Conservation (phyloP, 92 coral and sea anemone genomes). For the Palythoa caribaeorum region DNA sequence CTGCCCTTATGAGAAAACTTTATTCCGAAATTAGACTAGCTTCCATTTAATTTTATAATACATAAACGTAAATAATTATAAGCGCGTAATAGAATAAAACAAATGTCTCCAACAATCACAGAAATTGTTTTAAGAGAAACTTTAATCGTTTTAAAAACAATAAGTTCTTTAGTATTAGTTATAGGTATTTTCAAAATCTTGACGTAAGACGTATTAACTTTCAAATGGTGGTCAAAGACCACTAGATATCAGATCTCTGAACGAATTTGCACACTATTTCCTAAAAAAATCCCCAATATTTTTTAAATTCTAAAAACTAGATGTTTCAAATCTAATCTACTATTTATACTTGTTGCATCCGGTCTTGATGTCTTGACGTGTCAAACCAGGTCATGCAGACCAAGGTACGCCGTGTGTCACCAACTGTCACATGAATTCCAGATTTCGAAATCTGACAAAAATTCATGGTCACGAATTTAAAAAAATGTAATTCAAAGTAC, state of each 20-base stretch:
- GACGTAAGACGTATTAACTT: not conserved
- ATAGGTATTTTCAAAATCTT: not conserved
- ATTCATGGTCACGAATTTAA: not conserved
- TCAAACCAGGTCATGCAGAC: not conserved
- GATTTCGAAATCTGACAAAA: constrained; percentile 28
- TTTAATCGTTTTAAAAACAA: not conserved
- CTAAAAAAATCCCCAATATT: not conserved
- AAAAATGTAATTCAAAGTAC: constrained; percentile 3
- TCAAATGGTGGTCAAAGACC: not conserved
- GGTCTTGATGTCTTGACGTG: not conserved
- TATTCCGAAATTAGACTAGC: not conserved
- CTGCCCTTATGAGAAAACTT: not conserved
- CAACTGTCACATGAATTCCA: constrained; percentile 32
- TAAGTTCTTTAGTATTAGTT: not conserved
- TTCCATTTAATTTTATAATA: not conserved
- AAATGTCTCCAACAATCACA: not conserved
- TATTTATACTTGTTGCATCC: constrained; percentile 2
- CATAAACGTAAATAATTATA: not conserved
- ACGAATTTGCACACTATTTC: not conserved
- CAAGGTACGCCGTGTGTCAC: not conserved
- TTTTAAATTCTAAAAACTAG: not conserved
- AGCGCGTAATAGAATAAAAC: not conserved
- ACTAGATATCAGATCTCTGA: not conserved
- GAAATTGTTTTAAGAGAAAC: not conserved
- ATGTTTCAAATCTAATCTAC: not conserved